Conservation (phyloP, 1,140 invertebrate species). For the Drosophila nigromelanica region DNA sequence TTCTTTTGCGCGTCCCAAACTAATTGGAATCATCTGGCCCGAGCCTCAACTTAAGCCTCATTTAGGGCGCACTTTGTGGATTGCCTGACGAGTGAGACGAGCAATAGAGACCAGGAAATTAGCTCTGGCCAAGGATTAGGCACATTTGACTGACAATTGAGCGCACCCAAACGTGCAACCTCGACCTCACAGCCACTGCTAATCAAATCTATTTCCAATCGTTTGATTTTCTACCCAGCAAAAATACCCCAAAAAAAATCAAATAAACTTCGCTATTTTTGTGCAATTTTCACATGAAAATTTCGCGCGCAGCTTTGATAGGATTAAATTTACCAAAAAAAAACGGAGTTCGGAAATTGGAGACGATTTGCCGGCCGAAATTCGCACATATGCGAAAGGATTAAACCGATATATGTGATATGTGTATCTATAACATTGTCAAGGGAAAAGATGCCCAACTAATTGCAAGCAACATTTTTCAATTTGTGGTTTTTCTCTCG, state of each 20-base stretch:
- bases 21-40: constrained; percentile 82
- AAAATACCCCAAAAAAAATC: constrained; percentile 36
- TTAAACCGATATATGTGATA: constrained; percentile 38
- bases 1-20: constrained; percentile 45
- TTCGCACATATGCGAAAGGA: constrained; percentile 74
- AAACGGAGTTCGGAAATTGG: constrained; percentile 43
- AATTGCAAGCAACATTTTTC: background rate
- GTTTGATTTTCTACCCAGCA: constrained; percentile 72
- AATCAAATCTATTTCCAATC: constrained; percentile 84
- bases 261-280: constrained; percentile 43
- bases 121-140: constrained; percentile 78
- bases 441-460: background rate
- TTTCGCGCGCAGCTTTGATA: constrained; percentile 65
- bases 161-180: constrained; percentile 19
- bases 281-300: constrained; percentile 58
- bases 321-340: constrained; percentile 72
- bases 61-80: constrained; percentile 84
- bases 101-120: constrained; percentile 49
- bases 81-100: constrained; percentile 45
- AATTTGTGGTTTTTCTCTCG: background rate
- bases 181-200: constrained; percentile 23
- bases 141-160: constrained; percentile 83
- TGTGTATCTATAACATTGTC: background rate
- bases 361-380: constrained; percentile 31
- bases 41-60: constrained; percentile 83